These are phyloP conservation scores for Regulus satrapa DNA, from an alignment of 2,113 vertebrate species.

Conservation along the genomic window DNA sequence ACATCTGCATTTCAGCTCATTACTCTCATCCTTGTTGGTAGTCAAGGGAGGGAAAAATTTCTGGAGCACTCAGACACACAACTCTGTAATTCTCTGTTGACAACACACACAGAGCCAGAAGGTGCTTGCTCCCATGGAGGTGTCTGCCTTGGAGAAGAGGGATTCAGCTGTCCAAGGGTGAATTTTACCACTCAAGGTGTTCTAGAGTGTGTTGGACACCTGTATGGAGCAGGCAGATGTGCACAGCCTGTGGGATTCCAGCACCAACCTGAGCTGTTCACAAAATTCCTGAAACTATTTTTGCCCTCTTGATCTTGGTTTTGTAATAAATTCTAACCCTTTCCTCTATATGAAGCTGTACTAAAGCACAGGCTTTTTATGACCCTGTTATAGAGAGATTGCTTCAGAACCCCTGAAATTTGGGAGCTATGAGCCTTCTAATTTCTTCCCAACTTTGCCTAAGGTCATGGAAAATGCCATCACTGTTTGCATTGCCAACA, in stretches of 20 bases:
- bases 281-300: neutral
- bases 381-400: neutral
- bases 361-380: neutral
- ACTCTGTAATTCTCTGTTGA: neutral
- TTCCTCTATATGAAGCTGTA: neutral
- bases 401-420: neutral
- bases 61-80: neutral
- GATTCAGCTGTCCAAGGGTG: neutral
- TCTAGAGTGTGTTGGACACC: neutral
- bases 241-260: neutral
- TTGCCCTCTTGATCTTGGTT: accelerated
- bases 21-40: neutral
- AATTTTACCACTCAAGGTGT: neutral
- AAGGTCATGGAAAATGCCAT: neutral
- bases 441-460: neutral
- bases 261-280: neutral
- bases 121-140: neutral
- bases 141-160: neutral
- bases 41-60: too few species aligned
- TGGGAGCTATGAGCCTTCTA: neutral
- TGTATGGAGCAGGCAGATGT: neutral
- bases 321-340: neutral
- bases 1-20: neutral
- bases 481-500: neutral
- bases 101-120: neutral